Conservation (phyloP, 2,797 vertebrate genomes). For the Linurgus olivaceus region DNA sequence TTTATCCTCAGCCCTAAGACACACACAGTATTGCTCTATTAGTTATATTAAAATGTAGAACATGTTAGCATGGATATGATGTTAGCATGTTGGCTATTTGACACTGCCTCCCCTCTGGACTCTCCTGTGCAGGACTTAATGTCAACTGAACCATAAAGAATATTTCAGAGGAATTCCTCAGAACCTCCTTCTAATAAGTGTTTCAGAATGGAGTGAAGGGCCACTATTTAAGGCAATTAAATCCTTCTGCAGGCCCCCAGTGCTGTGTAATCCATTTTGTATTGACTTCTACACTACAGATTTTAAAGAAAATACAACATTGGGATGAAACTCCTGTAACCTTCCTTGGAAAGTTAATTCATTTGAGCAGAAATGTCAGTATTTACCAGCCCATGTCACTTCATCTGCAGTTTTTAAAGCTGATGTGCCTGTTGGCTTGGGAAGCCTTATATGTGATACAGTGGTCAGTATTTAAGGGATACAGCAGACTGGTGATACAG, state of each 20-base stretch:
- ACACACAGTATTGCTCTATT: background rate
- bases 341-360: background rate
- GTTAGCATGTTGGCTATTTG: background rate
- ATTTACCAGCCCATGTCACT: background rate
- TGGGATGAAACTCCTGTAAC: background rate
- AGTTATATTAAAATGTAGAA: background rate
- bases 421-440: background rate
- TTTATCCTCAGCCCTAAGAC: background rate
- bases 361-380: background rate
- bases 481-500: background rate
- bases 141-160: background rate
- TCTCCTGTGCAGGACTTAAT: background rate
- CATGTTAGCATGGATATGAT: background rate
- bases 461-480: background rate
- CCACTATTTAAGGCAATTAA: background rate
- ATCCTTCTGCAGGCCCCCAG: background rate
- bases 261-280: background rate
- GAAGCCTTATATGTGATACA: background rate
- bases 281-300: background rate
- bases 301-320: background rate
- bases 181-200: background rate
- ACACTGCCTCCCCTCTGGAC: background rate
- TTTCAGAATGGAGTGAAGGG: background rate
- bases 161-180: background rate
- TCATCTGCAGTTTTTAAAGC: background rate